phyloP scores from a whole-genome alignment of 1,140 invertebrate genomes.

The Lerema accius region DNA sequence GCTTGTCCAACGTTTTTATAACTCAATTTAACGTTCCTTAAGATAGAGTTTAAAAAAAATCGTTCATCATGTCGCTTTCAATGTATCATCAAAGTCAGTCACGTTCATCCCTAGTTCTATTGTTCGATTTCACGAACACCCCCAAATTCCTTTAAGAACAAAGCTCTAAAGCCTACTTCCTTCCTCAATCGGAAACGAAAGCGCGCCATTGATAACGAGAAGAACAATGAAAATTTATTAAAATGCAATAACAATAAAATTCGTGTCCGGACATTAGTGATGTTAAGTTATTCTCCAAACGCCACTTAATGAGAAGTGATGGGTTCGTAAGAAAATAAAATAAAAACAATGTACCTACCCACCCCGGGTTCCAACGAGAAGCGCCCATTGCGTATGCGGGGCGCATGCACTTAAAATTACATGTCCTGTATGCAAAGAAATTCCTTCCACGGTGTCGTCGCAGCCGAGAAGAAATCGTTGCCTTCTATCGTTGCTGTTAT shows the following conservation, averaged over 20 bases:
- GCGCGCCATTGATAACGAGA: conserved; percentile 54
- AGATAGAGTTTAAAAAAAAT: neutral
- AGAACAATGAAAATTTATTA: conserved; percentile 81
- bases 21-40: neutral
- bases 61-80: neutral
- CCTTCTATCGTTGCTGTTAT: conserved; percentile 38
- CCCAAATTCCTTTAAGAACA: conserved; percentile 52
- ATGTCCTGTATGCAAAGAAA: conserved; percentile 78
- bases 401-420: conserved; percentile 70
- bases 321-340: conserved; percentile 81
- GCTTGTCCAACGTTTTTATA: conserved; percentile 18
- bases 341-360: conserved; percentile 76
- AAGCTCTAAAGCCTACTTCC: conserved; percentile 63
- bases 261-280: conserved; percentile 79
- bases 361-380: conserved; percentile 56
- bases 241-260: conserved; percentile 82
- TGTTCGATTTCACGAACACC: conserved; percentile 25
- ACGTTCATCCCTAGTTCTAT: neutral
- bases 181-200: conserved; percentile 71
- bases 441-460: conserved; percentile 51
- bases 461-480: conserved; percentile 56
- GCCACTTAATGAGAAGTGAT: conserved; percentile 82
- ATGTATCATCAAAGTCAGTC: neutral
- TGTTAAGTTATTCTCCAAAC: conserved; percentile 81
- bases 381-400: conserved; percentile 67